Evolutionary conservation across 2,888 invertebrate genomes (phyloP).

Genomic region (Neoascia interrupta): DNA sequence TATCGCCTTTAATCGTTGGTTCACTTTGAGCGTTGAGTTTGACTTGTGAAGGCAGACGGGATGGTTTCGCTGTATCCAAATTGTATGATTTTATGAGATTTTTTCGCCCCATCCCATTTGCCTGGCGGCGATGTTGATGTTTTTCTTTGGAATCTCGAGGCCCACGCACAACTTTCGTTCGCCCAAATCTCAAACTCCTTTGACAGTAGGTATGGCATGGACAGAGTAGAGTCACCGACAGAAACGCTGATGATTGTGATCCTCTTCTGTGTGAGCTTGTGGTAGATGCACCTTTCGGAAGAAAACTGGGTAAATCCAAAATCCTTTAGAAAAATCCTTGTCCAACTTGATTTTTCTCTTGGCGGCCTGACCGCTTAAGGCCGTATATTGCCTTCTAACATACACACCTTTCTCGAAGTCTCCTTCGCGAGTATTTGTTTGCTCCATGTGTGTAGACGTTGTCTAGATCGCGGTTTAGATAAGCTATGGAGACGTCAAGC

Average conservation of each 20-base stretch:
- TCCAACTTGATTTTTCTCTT: constrained; percentile 31
- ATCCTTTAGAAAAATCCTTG: constrained; percentile 6
- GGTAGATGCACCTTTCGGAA: constrained; percentile 29
- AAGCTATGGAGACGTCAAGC: constrained; percentile 13
- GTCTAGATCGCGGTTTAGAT: constrained; percentile 18
- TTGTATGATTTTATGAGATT: constrained; percentile 5
- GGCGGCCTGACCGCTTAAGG: constrained; percentile 38
- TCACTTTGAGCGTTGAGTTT: constrained; percentile 27
- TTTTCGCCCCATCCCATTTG: constrained; percentile 14
- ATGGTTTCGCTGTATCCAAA: constrained; percentile 18
- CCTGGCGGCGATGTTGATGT: background rate
- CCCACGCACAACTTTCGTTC: constrained; percentile 27
- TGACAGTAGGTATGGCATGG: background rate
- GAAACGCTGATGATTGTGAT: constrained; percentile 29
- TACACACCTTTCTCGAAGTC: constrained; percentile 29
- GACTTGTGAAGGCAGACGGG: constrained; percentile 19
- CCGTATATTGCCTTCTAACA: constrained; percentile 37
- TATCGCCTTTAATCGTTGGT: constrained; percentile 25
- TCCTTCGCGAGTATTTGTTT: constrained; percentile 6
- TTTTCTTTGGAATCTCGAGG: constrained; percentile 12
- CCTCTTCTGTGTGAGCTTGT: background rate
- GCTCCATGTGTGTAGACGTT: constrained; percentile 38
- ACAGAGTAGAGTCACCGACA: constrained; percentile 20
- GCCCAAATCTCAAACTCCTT: constrained; percentile 39
- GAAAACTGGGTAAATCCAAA: background rate